Evolutionary conservation across 2,888 invertebrate genomes (phyloP), one percentile per base, ranked within the genome.

Genomic region (Heteromyza rotundicornis): DNA sequence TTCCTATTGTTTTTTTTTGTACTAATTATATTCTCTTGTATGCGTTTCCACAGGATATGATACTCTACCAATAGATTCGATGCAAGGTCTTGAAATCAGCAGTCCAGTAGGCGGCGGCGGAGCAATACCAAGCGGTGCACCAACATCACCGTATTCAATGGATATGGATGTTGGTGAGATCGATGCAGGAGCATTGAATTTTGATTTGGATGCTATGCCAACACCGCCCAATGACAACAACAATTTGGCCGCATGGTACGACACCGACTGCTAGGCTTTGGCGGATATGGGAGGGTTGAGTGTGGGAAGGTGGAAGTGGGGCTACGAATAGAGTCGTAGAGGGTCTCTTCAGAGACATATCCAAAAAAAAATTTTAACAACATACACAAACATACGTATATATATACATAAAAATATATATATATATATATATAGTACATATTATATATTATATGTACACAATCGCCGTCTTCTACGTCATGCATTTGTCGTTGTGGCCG

Each of bases 231-330:
- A 92, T 77, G 93, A 94, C 84, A 94, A 94, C 85, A 92, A 91
- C 82, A 94, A 95, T 82, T 92, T 95, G 73, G 95, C 96, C 69
- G 95, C 96, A 76, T 97, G 97, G 97, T 97, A 96, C 85, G 97
- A 97, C 85, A 97, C 96, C 70, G 96, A 97, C 85, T 90, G 97
- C 80, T 97, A 89, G 84, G n/a, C n/a, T n/a, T n/a, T n/a, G n/a
- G n/a, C n/a, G n/a, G n/a, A n/a, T n/a, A n/a, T n/a, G n/a, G n/a
- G n/a, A n/a, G n/a, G n/a, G n/a, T n/a, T n/a, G n/a, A n/a, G n/a
- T n/a, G n/a, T n/a, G n/a, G n/a, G n/a, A n/a, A n/a, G 70, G 47
- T 56, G 40, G 49, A 55, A 24, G 7, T n/a, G 47, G 7, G 47
- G 12, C 5, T 5, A 32, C 7, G 12, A 32, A 32, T 32, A 32